These are phyloP conservation scores for Ardeotis arabs DNA, from an alignment of 2,113 vertebrate species.

Conservation along the genomic window DNA sequence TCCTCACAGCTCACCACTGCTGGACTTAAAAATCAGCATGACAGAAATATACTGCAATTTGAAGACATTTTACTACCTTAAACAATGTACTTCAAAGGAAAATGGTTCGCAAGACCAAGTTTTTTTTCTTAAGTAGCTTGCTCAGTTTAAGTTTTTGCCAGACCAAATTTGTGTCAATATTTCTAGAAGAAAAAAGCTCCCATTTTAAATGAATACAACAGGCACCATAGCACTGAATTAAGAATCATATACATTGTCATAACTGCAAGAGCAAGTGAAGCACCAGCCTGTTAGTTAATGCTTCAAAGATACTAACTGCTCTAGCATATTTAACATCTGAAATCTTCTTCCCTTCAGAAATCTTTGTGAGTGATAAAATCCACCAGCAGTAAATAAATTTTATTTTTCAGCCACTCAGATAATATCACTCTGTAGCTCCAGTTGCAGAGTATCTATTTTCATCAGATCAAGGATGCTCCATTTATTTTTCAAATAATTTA, in stretches of 20 bases:
- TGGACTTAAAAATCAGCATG: not conserved
- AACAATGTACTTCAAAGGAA: not conserved
- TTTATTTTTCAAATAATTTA: not conserved
- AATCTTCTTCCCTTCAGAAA: not conserved
- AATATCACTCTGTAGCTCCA: not conserved
- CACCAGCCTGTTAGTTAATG: not conserved
- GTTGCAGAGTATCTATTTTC: not conserved
- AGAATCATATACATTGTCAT: not conserved
- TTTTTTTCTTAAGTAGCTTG: not conserved
- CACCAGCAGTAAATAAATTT: not conserved
- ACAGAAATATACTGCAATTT: not conserved
- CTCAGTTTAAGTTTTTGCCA: not conserved
- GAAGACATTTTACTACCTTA: not conserved
- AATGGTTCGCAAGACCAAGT: not conserved
- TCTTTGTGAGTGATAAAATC: not conserved
- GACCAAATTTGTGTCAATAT: not conserved
- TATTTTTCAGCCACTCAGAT: not conserved
- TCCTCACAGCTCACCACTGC: not conserved
- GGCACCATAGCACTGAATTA: not conserved
- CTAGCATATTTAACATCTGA: not conserved
- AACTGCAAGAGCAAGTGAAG: not conserved
- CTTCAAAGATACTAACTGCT: not conserved
- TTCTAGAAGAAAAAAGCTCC: not conserved
- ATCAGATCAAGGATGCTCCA: not conserved
- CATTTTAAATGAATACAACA: not conserved